Percentiles rank a stretch among this genome's conserved stretches.
Conservation (phyloP, 1,140 invertebrate genomes). For the Zaprionus gabonicus region DNA sequence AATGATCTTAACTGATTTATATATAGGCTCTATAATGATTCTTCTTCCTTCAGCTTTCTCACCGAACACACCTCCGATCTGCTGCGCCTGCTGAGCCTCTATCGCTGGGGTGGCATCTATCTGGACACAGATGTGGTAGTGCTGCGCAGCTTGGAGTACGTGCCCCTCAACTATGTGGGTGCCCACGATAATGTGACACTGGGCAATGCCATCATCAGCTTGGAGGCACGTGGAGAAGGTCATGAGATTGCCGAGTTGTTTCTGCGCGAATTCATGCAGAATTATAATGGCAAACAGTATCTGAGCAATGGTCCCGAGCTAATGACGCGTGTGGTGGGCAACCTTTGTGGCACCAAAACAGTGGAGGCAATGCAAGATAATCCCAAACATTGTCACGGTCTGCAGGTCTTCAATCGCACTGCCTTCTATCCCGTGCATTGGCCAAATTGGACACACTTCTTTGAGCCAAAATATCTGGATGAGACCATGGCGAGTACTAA, state of each 20-base stretch:
- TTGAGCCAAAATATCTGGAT: slow-evolving; percentile 85
- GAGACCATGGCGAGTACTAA: slow-evolving; percentile 85
- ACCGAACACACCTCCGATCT: slow-evolving; percentile 88
- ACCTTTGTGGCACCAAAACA: slow-evolving; percentile 86
- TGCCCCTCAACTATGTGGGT: slow-evolving; percentile 88
- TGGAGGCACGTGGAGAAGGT: slow-evolving; percentile 86
- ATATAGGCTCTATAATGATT: background rate
- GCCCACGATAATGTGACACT: slow-evolving; percentile 87
- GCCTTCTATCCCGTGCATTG: slow-evolving; percentile 89
- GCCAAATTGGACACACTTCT: slow-evolving; percentile 87
- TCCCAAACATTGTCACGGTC: slow-evolving; percentile 86
- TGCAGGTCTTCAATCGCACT: slow-evolving; percentile 87
- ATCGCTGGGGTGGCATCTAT: slow-evolving; percentile 91
- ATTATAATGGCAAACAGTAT: slow-evolving; percentile 88
- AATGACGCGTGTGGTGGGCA: slow-evolving; percentile 88
- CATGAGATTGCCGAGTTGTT: slow-evolving; percentile 86
- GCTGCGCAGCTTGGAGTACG: slow-evolving; percentile 86
- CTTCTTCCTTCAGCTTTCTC: slow-evolving; percentile 43
- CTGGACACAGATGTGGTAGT: slow-evolving; percentile 91
- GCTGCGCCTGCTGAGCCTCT: slow-evolving; percentile 89
- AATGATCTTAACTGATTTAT: background rate
- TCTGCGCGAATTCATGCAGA: slow-evolving; percentile 86
- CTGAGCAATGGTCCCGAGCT: slow-evolving; percentile 90
- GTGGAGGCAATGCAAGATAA: slow-evolving; percentile 86
- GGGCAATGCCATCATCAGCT: slow-evolving; percentile 88